Base-by-base conservation (phyloP, 2,113 vertebrate genomes). In the Sander lucioperca region DNA sequence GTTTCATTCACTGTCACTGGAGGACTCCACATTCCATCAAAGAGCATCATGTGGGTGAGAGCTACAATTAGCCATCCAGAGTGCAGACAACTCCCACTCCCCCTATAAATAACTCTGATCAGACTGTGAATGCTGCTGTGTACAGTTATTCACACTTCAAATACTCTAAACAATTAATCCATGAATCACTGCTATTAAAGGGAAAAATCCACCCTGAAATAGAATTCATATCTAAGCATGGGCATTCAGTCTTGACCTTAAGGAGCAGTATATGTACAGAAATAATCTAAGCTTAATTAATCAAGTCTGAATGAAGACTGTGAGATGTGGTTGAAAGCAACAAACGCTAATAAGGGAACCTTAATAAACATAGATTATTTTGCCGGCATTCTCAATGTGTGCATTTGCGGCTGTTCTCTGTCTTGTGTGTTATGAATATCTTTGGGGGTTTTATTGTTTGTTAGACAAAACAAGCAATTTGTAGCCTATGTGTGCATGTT, bases 101-200 rank as follows among this genome's bases (percentile, higher is more conserved):
- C 70, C 54, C 84, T 90, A 90, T 86, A 90, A 91, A 93, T 91
- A 92, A 74, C 86, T 74, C 50, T 7, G 16, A 64, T 79, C 23
- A 45, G 79, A 74, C 48, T 67, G 39, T 54, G 15, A 79, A 68
- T 0, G 10, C 67, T 64, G 67, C 76, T n/a, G 58, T n/a, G 30
- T 64, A 54, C 59, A 45, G 48, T 81, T 47, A 75, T 54, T 88
- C 76, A 79, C 62, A 56, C 68, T 66, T 74, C 25, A 80, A 18
- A 56, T 80, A 36, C n/a, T 59, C 47, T 18, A 43, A 73, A 48
- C 62, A 68, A 16, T n/a, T 0, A 65, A 66, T 63, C 16, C 4
- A 23, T n/a, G 3, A 70, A 36, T 23, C 30, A 21, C 13, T 33
- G 57, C 27, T 33, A 14, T 51, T 70, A 51, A 56, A 77, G 58